Percentiles rank a stretch among this genome's conserved stretches.
Evolutionary conservation across 2,113 vertebrate genomes (phyloP).

Genomic region (Clarias macrocephalus): DNA sequence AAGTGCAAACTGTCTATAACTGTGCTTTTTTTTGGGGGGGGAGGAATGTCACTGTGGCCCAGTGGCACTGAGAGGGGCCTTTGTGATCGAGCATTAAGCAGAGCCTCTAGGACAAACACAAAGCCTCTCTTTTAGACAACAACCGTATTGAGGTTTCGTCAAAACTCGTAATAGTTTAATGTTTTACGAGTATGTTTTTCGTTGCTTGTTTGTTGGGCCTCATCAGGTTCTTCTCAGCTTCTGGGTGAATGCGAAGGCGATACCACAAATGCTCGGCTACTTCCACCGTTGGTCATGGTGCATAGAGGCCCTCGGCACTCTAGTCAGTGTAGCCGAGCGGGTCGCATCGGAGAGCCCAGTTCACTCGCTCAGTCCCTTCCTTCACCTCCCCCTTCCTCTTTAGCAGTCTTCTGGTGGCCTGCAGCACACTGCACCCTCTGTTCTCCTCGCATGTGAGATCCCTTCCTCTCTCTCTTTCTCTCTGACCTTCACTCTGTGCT

Average conservation of each 20-base stretch:
- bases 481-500: slow-evolving; percentile 29
- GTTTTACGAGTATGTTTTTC: not conserved
- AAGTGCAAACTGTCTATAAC: not conserved
- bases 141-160: slow-evolving; percentile 4
- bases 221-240: not conserved
- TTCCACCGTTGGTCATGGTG: not conserved
- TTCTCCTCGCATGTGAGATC: slow-evolving; percentile 35
- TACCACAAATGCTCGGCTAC: not conserved
- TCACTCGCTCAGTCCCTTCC: slow-evolving; percentile 16
- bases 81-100: slow-evolving; percentile 26
- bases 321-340: slow-evolving; percentile 32
- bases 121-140: slow-evolving; percentile 15
- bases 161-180: slow-evolving; percentile 3
- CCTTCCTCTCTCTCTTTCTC: slow-evolving; percentile 10
- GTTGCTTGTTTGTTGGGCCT: not conserved
- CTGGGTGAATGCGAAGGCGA: not conserved
- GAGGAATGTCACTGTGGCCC: slow-evolving; percentile 35
- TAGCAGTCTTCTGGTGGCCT: slow-evolving; percentile 32
- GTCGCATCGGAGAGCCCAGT: slow-evolving; percentile 43
- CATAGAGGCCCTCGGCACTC: not conserved
- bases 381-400: slow-evolving; percentile 33
- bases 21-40: not conserved
- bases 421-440: slow-evolving; percentile 46
- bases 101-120: not conserved
- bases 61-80: slow-evolving; percentile 31